Base-by-base conservation (phyloP, 1,140 invertebrate species). In the Drosophila sturtevanti region DNA sequence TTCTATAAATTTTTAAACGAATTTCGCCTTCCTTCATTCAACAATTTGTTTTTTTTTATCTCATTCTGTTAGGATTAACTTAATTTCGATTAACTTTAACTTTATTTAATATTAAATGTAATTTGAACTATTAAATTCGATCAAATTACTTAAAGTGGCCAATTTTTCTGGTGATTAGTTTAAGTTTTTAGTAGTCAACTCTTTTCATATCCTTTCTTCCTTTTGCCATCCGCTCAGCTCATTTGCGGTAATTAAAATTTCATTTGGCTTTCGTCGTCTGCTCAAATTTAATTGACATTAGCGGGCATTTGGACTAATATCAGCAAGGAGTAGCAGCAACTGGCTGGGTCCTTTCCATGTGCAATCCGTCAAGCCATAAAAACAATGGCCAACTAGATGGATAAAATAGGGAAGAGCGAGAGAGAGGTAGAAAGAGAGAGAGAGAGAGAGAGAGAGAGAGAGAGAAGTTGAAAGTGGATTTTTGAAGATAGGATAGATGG, bases 161-260 rank as follows among this genome's bases (percentile, higher is more conserved):
- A 64, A 73, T 86, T 77, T 65, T 48, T 35, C 34, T 72, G 51
- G 38, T 52, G 68, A 79, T 84, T 84, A 77, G 52, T 72, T 34
- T 11, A 55, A 44, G 44, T 44, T 75, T 12, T 52, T n/a, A 34
- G 60, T 56, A 18, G 3, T 60, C 48, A 27, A n/a, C 65, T 37
- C 58, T 56, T 56, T 56, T 59, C 63, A 21, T 37, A 12, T 67
- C 5, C 27, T 37, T 22, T 31, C 38, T n/a, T 21, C 10, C 35
- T n/a, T 0, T 14, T 24, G 21, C 18, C 16, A 21, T 22, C 52
- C 22, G 54, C 63, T 48, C 27, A 62, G 63, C 79, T 79, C 84
- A 87, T 87, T 87, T 87, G 76, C 82, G 84, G 84, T 87, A 89
- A 87, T 87, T 87, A 87, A 89, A 87, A 69, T 89, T 87, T 79